Evolutionary conservation across 30 jellyfish, hydroid and myxozoan species (phyloP).

Genomic region (Cassiopea xamachana): DNA sequence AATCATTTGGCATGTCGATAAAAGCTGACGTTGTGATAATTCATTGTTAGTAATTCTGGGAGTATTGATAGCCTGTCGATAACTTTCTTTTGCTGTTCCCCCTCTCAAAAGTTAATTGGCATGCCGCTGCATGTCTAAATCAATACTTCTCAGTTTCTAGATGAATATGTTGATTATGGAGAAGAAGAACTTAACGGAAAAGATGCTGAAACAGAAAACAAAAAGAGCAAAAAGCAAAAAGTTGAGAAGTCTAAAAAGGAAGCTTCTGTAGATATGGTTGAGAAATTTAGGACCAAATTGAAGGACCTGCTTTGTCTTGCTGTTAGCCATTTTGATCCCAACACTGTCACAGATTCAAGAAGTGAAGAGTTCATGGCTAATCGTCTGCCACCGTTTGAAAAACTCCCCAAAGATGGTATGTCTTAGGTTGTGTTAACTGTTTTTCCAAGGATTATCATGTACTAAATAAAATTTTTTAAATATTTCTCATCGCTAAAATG

Average conservation of each 20-base stretch:
- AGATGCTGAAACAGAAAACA: constrained; percentile 9
- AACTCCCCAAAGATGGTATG: constrained; percentile 69
- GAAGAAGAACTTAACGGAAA: constrained; percentile 40
- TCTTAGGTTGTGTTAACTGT: no score
- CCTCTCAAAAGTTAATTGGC: no score
- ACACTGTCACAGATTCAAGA: constrained; percentile 84
- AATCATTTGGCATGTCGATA: no score
- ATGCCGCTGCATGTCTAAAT: no score
- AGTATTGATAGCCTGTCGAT: no score
- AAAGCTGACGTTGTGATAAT: no score
- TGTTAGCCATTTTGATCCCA: constrained; percentile 86
- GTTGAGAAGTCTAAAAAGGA: constrained; percentile 44
- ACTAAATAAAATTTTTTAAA: no score
- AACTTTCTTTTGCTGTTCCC: no score
- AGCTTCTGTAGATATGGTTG: constrained; percentile 42
- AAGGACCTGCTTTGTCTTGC: constrained; percentile 72
- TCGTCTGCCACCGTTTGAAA: constrained; percentile 90
- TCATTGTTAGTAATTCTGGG: no score
- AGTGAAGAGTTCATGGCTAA: constrained; percentile 90
- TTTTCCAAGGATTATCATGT: no score
- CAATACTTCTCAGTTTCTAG: constrained; percentile 31
- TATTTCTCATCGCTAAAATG: no score
- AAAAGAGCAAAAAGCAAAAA: constrained; percentile 24
- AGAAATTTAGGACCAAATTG: constrained; percentile 53
- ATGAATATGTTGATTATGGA: constrained; percentile 43